A percentile compares a stretch with the other conserved stretches of the same genome.
Evolutionary conservation across 2,888 invertebrate species (phyloP).

Genomic region (Drosophila demipolita): DNA sequence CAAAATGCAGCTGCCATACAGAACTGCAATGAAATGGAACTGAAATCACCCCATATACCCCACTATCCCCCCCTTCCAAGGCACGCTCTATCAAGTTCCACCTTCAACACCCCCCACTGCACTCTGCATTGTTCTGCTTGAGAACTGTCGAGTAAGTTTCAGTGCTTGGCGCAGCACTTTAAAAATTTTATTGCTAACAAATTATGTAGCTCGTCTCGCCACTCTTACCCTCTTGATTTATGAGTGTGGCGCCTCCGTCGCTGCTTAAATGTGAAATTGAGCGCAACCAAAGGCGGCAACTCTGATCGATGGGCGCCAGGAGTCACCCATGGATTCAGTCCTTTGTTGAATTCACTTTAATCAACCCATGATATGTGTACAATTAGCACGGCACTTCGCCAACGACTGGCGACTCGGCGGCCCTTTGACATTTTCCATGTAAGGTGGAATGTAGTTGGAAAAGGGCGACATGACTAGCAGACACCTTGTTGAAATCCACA

Average conservation of each 20-base stretch:
- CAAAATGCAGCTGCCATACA: slow-evolving; percentile 53
- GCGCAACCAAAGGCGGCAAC: slow-evolving; percentile 40
- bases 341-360: slow-evolving; percentile 23
- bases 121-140: slow-evolving; percentile 30
- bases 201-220: slow-evolving; percentile 60
- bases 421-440: slow-evolving; percentile 60
- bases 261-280: slow-evolving; percentile 63
- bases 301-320: slow-evolving; percentile 48
- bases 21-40: slow-evolving; percentile 73
- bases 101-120: neutral
- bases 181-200: slow-evolving; percentile 68
- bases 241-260: slow-evolving; percentile 33
- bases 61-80: neutral
- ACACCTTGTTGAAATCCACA: neutral
- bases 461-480: neutral
- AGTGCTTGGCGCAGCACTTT: slow-evolving; percentile 69
- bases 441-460: slow-evolving; percentile 8
- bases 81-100: neutral
- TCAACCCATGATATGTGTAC: slow-evolving; percentile 54
- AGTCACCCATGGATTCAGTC: neutral
- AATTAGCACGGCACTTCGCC: slow-evolving; percentile 55
- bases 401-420: slow-evolving; percentile 31
- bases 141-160: slow-evolving; percentile 43
- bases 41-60: slow-evolving; percentile 39
- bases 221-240: slow-evolving; percentile 51